Evolutionary conservation across 2,113 vertebrate species (phyloP).

Genomic region (Australoheros scitulus): DNA sequence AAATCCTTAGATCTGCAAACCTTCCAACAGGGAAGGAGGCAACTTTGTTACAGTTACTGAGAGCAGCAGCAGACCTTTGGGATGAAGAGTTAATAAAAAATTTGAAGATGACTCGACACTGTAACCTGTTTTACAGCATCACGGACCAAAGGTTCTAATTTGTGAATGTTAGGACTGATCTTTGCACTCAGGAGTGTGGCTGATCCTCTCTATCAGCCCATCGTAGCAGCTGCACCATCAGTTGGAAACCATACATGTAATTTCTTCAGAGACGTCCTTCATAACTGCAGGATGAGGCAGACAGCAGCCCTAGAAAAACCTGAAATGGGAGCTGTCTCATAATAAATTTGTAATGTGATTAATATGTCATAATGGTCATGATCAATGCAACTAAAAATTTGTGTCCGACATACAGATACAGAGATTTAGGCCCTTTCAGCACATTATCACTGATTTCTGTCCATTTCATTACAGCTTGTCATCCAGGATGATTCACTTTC

Average conservation of each 20-base stretch:
- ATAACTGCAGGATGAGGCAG: background rate
- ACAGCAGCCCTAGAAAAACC: background rate
- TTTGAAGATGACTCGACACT: background rate
- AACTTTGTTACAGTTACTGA: too few relatives aligned
- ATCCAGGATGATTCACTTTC: slow-evolving; percentile 36
- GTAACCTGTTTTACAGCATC: background rate
- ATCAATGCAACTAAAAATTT: background rate
- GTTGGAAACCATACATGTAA: too few relatives aligned
- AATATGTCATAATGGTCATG: background rate
- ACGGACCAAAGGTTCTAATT: background rate
- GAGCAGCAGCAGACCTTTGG: too few relatives aligned
- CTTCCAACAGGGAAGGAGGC: too few relatives aligned
- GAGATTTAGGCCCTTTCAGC: background rate
- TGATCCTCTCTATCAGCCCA: too few relatives aligned
- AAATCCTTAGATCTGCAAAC: background rate
- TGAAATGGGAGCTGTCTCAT: background rate
- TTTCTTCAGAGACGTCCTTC: background rate
- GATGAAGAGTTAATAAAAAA: background rate
- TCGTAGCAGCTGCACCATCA: too few relatives aligned
- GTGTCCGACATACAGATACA: background rate
- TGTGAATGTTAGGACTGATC: background rate
- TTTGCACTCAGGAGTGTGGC: background rate
- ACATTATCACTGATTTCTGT: slow-evolving; percentile 1
- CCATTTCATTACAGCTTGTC: background rate
- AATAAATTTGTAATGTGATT: background rate